phyloP scores from a whole-genome alignment of 2,888 invertebrate genomes.

The Pheosia tremula region DNA sequence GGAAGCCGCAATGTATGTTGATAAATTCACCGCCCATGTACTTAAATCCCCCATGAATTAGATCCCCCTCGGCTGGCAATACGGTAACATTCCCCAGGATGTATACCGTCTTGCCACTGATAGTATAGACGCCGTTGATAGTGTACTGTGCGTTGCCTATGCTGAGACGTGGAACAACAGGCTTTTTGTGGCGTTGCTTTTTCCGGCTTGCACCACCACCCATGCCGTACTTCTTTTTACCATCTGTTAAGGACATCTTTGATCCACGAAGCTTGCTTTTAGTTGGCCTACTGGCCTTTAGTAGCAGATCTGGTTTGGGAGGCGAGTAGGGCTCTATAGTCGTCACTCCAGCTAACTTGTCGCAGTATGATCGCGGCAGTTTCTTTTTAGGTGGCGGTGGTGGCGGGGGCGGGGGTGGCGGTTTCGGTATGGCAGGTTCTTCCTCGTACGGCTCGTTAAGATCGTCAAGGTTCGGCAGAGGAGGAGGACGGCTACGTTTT shows the following conservation, averaged over 20 bases:
- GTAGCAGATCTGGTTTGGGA: slow-evolving; percentile 26
- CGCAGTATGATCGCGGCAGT: slow-evolving; percentile 58
- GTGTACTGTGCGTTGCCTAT: slow-evolving; percentile 59
- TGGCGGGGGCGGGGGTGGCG: slow-evolving; percentile 62
- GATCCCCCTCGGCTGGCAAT: slow-evolving; percentile 58
- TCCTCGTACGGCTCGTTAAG: slow-evolving; percentile 68
- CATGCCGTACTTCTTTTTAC: slow-evolving; percentile 63
- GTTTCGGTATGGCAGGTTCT: slow-evolving; percentile 51
- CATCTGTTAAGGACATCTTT: slow-evolving; percentile 46
- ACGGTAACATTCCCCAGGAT: slow-evolving; percentile 58
- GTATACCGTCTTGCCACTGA: slow-evolving; percentile 58
- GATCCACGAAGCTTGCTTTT: slow-evolving; percentile 42
- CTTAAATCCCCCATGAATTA: slow-evolving; percentile 70
- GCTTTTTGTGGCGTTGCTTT: slow-evolving; percentile 46
- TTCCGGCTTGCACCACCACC: slow-evolving; percentile 26
- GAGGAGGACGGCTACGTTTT: slow-evolving; percentile 50
- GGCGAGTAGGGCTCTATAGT: slow-evolving; percentile 47
- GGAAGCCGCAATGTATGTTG: slow-evolving; percentile 66
- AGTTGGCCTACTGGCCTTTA: background rate
- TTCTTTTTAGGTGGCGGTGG: slow-evolving; percentile 70
- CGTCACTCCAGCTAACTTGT: slow-evolving; percentile 61
- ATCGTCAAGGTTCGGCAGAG: slow-evolving; percentile 66
- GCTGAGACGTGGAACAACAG: slow-evolving; percentile 58
- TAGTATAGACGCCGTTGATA: slow-evolving; percentile 61
- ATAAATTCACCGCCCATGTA: slow-evolving; percentile 47